Evolutionary conservation across 2,888 invertebrate species (phyloP), one percentile per base, ranked within the genome.

Genomic region (Cheilosia grossa): DNA sequence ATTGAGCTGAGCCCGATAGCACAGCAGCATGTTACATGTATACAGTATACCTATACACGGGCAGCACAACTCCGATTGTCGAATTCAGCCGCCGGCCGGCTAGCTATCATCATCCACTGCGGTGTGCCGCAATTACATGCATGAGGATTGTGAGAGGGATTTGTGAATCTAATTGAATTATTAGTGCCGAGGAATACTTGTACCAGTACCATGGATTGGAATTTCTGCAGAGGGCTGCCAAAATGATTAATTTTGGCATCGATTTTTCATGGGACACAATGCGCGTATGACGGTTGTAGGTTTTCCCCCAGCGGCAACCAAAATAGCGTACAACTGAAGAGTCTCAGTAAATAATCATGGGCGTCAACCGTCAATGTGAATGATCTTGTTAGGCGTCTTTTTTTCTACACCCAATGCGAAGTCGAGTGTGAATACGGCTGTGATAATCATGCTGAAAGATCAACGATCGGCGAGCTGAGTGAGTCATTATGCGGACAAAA

Each of bases 81-180:
- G 53, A 53, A 63, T 51, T 58, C 47, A 53, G 66, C 85, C 70
- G 51, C 40, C 17, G 85, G 30, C 5, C 27, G 27, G 5, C 27
- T 2, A 6, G 85, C 61, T 72, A 81, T 21, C 66, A 53, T 73
- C 69, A 51, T 53, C 66, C 24, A 54, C 64, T 47, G 30, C 30
- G 59, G 58, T 47, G 15, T 59, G 54, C 59, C 66, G 37, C 37
- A 47, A 56, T 54, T 44, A 47, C 59, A 56, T 53, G 47, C 2
- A 3, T 24, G 51, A 21, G 67, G 49, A 69, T 80, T 75, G 59
- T 24, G 54, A 69, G 75, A 70, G 81, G 64, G 70, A 80, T 82
- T 80, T 54, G 21, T 63, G 83, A 85, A 77, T 70, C 70, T 81
- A 85, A 85, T 85, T 85, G 85, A 85, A 85, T 85, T 85, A 85